Evolutionary conservation across 2,797 vertebrate species (phyloP), one percentile per base, ranked within the genome.

Genomic region (Xerus rutilus): DNA sequence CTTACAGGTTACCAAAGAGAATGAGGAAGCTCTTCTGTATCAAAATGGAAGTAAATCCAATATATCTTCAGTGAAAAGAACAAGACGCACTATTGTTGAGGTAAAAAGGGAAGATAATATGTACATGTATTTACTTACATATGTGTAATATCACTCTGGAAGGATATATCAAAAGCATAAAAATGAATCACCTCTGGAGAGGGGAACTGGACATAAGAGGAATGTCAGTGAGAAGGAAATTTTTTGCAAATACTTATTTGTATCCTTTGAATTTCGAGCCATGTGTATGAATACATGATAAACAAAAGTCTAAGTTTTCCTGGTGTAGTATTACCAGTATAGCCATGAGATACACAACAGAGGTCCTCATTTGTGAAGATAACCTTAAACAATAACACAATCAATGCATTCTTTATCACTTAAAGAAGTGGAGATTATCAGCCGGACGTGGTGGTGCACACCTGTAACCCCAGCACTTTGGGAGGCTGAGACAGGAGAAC

Each of bases 241-340:
- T 30, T 47, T 82, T 78, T 74, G 86, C 35, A 89, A 73, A 72
- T 57, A 73, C 28, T 32, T 52, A 59, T 73, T 67, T 72, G 49
- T 28, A 18, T 13, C n/a, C 78, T 84, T 43, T 86, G 74, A 78
- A 72, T 67, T 88, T 72, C 65, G 72, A 96, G 47, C 65, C 78
- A 21, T 12, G 9, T 30, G 64, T 76, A 89, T 70, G 72, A 86
- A 72, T 67, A 67, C 54, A 79, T 79, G 81, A 54, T 64, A 57
- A 70, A 39, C 49, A 54, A 78, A 77, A 78, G 18, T 39, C 28
- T 62, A 9, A 15, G 17, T n/a, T 65, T 90, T 54, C 32, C 73
- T 94, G 72, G 15, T 15, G 8, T 28, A 45, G 5, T 21, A 3
- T 39, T 62, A 32, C 32, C 12, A 47, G 5, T 1, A 59, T 2